Percentiles rank a stretch among this genome's conserved stretches.
Evolutionary conservation across 2,797 vertebrate species (phyloP).

Genomic region (Loriculus beryllinus): DNA sequence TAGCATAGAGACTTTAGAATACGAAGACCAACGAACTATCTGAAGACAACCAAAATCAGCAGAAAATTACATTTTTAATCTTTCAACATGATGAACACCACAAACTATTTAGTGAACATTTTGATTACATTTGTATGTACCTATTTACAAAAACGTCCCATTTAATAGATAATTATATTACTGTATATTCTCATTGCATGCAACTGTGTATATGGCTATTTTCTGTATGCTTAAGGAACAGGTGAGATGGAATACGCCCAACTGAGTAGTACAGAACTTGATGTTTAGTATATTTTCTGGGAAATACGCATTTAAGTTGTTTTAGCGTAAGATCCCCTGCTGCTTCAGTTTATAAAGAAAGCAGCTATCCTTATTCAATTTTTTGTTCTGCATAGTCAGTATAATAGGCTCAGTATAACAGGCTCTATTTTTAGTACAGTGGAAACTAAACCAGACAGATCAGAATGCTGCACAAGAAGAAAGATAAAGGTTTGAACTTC

Average conservation of each 20-base stretch:
- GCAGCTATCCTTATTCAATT: background rate
- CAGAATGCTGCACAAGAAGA: background rate
- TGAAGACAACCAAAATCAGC: background rate
- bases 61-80: background rate
- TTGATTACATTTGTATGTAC: rapidly evolving
- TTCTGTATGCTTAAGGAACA: background rate
- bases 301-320: background rate
- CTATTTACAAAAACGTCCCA: background rate
- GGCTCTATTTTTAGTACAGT: background rate
- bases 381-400: background rate
- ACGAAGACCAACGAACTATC: background rate
- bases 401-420: background rate
- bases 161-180: background rate
- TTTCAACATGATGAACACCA: background rate
- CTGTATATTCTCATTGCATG: background rate
- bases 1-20: background rate
- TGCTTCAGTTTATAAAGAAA: background rate
- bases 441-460: background rate
- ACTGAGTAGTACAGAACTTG: background rate
- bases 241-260: background rate
- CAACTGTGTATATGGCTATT: background rate
- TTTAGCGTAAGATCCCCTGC: background rate
- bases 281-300: background rate
- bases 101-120: background rate
- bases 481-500: background rate